Evolutionary conservation across 2,888 invertebrate genomes (phyloP).

Genomic region (Apamea crenata): DNA sequence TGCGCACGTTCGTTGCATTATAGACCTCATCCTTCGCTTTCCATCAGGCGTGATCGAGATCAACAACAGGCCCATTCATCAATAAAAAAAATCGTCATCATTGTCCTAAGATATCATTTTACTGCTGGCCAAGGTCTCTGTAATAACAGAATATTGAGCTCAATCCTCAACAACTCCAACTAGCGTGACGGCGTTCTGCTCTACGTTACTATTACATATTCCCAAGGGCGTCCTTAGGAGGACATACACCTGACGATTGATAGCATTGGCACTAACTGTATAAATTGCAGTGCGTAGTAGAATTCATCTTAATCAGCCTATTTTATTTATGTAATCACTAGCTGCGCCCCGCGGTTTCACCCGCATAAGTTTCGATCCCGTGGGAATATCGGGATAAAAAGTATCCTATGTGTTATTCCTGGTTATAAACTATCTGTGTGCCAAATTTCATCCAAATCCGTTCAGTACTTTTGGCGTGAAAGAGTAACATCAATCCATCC

Average conservation of each 20-base stretch:
- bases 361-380: too few species aligned
- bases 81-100: background rate
- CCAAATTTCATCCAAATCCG: too few species aligned
- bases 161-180: background rate
- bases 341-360: too few species aligned
- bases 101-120: background rate
- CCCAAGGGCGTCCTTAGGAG: background rate
- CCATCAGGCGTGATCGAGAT: too few species aligned
- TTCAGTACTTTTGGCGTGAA: too few species aligned
- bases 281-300: constrained; percentile 8
- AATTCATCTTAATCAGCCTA: background rate
- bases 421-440: too few species aligned
- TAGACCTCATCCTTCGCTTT: background rate
- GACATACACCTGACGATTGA: constrained; percentile 18
- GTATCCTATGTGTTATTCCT: too few species aligned
- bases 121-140: background rate
- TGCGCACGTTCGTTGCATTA: background rate
- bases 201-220: background rate
- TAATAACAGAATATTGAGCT: background rate
- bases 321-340: too few species aligned
- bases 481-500: too few species aligned
- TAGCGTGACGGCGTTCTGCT: too few species aligned
- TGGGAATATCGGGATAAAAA: too few species aligned
- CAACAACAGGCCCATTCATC: too few species aligned
- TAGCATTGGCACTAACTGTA: background rate